A percentile compares a stretch with the other conserved stretches of the same genome.
Conservation (phyloP, 2,888 invertebrate genomes). For the Xiphydria camelus region DNA sequence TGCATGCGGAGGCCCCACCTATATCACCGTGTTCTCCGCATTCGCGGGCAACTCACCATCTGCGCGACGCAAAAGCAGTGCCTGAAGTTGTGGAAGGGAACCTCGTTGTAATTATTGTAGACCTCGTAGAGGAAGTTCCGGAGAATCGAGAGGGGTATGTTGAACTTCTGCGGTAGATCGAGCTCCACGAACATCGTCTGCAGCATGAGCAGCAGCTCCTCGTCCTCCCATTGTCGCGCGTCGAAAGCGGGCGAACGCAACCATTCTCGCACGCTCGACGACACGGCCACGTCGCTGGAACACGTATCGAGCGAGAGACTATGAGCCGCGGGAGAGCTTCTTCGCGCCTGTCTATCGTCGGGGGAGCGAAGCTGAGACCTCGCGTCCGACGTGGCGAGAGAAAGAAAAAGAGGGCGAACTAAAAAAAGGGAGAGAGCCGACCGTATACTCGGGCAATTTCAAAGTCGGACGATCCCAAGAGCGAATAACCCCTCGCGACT, state of each 20-base stretch:
- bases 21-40: neutral
- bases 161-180: constrained; percentile 74
- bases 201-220: constrained; percentile 75
- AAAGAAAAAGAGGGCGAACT: too few relatives aligned
- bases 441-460: neutral
- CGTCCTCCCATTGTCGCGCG: constrained; percentile 81
- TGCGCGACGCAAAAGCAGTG: constrained; percentile 87
- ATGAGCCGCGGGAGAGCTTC: too few relatives aligned
- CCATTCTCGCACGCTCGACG: constrained; percentile 66
- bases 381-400: too few relatives aligned
- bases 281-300: constrained; percentile 67
- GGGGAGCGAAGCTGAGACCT: neutral
- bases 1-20: too few relatives aligned
- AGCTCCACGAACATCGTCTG: constrained; percentile 83
- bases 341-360: too few relatives aligned
- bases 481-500: constrained; percentile 9
- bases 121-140: constrained; percentile 75
- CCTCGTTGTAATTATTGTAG: constrained; percentile 82
- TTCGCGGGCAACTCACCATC: constrained; percentile 68
- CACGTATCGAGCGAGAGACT: neutral
- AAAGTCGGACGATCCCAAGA: constrained; percentile 16
- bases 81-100: constrained; percentile 85
- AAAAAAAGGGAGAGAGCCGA: too few relatives aligned
- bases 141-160: constrained; percentile 71
- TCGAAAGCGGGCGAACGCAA: constrained; percentile 75